Conservation (phyloP, 2,797 vertebrate species). For the Mastacembelus armatus region DNA sequence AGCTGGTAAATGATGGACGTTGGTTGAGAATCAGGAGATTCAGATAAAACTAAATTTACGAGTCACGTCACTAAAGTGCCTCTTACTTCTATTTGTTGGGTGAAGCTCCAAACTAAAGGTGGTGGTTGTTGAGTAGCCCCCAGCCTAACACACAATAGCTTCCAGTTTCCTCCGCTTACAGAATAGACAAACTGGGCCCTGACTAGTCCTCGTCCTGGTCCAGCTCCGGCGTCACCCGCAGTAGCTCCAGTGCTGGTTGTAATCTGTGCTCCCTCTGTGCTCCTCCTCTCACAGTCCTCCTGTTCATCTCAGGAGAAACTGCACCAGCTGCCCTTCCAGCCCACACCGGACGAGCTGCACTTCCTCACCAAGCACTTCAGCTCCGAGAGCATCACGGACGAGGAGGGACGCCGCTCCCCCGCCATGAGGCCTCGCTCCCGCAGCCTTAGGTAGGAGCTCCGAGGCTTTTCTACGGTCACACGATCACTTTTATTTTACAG, state of each 20-base stretch:
- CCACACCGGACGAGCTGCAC: slow-evolving; percentile 97
- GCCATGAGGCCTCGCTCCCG: slow-evolving; percentile 95
- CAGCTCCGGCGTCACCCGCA: slow-evolving; percentile 1
- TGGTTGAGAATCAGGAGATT: too few species aligned
- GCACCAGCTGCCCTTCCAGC: slow-evolving; percentile 98
- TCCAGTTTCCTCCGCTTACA: too few species aligned
- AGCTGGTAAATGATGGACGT: too few species aligned
- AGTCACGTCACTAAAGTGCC: too few species aligned
- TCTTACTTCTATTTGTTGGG: too few species aligned
- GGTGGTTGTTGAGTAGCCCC: too few species aligned
- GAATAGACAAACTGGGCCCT: too few species aligned
- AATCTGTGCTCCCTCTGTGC: slow-evolving; percentile 89
- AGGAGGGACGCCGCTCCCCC: slow-evolving; percentile 93
- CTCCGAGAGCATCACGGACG: slow-evolving; percentile 95
- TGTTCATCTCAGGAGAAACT: slow-evolving; percentile 99
- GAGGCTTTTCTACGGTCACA: too few species aligned
- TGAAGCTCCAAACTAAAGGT: too few species aligned
- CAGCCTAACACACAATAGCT: neutral
- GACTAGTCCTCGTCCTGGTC: neutral
- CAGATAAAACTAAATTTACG: too few species aligned
- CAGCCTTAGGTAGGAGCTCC: slow-evolving; percentile 88
- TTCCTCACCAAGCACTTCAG: slow-evolving; percentile 99
- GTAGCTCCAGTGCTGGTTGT: slow-evolving; percentile 69
- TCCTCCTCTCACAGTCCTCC: slow-evolving; percentile 93
- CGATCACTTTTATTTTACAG: too few species aligned